These are phyloP conservation scores for Stenodera caucasica DNA, from an alignment of 2,888 invertebrate genomes.

Conservation along the genomic window DNA sequence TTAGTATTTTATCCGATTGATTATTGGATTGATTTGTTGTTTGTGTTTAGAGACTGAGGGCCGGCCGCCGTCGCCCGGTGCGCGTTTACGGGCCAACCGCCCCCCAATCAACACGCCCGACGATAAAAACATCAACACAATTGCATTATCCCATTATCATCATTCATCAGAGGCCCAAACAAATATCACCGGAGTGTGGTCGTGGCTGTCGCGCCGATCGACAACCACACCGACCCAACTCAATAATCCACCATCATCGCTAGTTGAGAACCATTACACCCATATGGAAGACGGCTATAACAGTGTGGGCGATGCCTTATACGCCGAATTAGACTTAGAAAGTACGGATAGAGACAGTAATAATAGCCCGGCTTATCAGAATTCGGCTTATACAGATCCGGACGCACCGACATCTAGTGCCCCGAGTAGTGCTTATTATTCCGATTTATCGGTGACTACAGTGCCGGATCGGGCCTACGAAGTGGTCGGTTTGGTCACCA, in stretches of 20 bases:
- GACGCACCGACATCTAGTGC: slow-evolving; percentile 65
- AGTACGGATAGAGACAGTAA: slow-evolving; percentile 45
- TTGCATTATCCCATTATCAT: slow-evolving; percentile 37
- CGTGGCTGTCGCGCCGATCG: slow-evolving; percentile 49
- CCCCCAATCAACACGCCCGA: slow-evolving; percentile 49
- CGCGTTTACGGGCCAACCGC: slow-evolving; percentile 19
- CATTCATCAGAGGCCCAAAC: slow-evolving; percentile 38
- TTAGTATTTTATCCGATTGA: too few relatives aligned
- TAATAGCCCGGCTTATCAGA: slow-evolving; percentile 68
- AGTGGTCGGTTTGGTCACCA: slow-evolving; percentile 61
- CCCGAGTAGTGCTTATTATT: slow-evolving; percentile 76
- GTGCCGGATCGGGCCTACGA: slow-evolving; percentile 63
- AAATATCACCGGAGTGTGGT: slow-evolving; percentile 51
- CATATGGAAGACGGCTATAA: slow-evolving; percentile 68
- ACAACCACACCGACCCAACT: slow-evolving; percentile 53
- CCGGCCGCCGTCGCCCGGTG: background rate
- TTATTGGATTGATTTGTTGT: too few relatives aligned
- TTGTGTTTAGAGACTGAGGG: slow-evolving; percentile 34
- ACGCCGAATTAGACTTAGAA: slow-evolving; percentile 71
- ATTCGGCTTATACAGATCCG: slow-evolving; percentile 66
- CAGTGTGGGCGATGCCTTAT: slow-evolving; percentile 65
- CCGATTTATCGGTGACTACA: slow-evolving; percentile 65
- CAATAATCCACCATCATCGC: slow-evolving; percentile 58
- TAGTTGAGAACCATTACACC: slow-evolving; percentile 72
- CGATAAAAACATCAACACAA: slow-evolving; percentile 39